Evolutionary conservation across 2,888 invertebrate species (phyloP), one percentile per base, ranked within the genome.

Genomic region (Agrypnus murinus): DNA sequence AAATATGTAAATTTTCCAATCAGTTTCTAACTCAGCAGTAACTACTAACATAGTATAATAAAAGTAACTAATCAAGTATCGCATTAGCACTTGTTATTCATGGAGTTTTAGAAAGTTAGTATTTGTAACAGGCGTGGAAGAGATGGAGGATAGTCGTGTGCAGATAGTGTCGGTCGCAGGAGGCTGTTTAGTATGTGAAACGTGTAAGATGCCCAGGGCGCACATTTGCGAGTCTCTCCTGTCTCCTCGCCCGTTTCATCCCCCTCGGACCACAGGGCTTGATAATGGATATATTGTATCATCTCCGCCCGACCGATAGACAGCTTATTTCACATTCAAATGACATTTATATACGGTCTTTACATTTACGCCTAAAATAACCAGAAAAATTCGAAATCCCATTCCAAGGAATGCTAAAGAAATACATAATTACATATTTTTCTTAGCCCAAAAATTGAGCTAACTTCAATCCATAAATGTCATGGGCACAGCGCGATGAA

Each of bases 281-380:
- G 82, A 83, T 83, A 83, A 84, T 84, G 83, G 83, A 82, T 83
- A 83, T 81, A 83, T 83, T 83, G 83, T 83, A 84, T 84, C 84
- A 82, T 83, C 82, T 82, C 82, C 80, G 74, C 77, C 66, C 75
- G 70, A 73, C 73, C 76, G 79, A 80, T 79, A 81, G 80, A 81
- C 80, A 80, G 77, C 79, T 79, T 78, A 77, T 75, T 77, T 73
- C 62, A 62, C 71, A 72, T 69, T 72, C 74, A 65, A 72, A 65
- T 67, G 71, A 67, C 71, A 71, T 71, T 71, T 71, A 71, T 71
- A 71, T 62, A 66, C 50, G 66, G 63, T 71, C 65, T n/a, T 62
- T 62, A 40, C 53, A 34, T 62, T 45, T 31, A 32, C 67, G 40
- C 50, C 31, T 46, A 43, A 66, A 67, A 62, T 66, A 55, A 36